Percentiles rank a stretch among this genome's conserved stretches.
Evolutionary conservation across 2,888 invertebrate genomes (phyloP).

Genomic region (Aromia moschata): DNA sequence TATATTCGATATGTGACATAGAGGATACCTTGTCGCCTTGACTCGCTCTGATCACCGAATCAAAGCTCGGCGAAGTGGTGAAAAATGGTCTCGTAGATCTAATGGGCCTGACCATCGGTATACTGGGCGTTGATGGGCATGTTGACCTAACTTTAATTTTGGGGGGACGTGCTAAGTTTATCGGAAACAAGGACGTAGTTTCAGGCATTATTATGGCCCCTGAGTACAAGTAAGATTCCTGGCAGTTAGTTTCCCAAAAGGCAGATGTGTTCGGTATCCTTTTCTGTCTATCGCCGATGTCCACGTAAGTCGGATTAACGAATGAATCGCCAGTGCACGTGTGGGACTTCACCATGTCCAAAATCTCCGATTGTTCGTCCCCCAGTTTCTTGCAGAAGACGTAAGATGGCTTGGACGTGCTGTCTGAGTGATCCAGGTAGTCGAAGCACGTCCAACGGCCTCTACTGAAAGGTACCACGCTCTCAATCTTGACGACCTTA

Average conservation of each 20-base stretch:
- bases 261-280: conserved; percentile 19
- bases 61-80: conserved; percentile 21
- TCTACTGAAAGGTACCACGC: conserved; percentile 89
- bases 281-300: conserved; percentile 16
- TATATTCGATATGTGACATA: background rate
- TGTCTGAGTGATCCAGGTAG: conserved; percentile 77
- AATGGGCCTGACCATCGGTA: conserved; percentile 22
- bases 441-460: conserved; percentile 96
- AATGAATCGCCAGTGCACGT: conserved; percentile 8
- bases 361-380: conserved; percentile 6
- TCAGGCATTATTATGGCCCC: conserved; percentile 42
- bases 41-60: conserved; percentile 13
- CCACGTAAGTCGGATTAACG: conserved; percentile 8
- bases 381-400: conserved; percentile 24
- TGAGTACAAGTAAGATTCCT: conserved; percentile 40
- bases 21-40: conserved; percentile 19
- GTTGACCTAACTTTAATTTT: conserved; percentile 20
- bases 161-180: conserved; percentile 17
- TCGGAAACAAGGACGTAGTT: conserved; percentile 32
- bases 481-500: conserved; percentile 95
- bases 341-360: conserved; percentile 9
- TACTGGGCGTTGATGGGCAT: conserved; percentile 20
- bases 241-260: conserved; percentile 40
- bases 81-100: conserved; percentile 24
- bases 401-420: conserved; percentile 13